A percentile compares a stretch with the other conserved stretches of the same genome.
These are phyloP conservation scores for Panulirus ornatus DNA, from an alignment of 1,140 invertebrate genomes.

Conservation along the genomic window DNA sequence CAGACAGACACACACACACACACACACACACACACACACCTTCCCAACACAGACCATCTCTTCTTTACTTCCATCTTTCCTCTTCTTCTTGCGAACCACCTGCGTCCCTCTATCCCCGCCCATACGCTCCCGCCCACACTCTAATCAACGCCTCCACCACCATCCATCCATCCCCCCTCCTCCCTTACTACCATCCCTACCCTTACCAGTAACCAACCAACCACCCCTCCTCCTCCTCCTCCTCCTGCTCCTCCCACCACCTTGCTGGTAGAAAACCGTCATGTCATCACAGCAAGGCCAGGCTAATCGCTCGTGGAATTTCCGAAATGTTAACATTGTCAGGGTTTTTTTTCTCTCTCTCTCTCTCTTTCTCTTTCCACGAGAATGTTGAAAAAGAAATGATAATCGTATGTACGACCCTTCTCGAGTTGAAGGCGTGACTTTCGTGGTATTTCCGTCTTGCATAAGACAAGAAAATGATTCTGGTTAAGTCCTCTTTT, in stretches of 20 bases:
- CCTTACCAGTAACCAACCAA: background rate
- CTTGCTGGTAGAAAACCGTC: background rate
- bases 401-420: too few relatives aligned
- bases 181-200: background rate
- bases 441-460: background rate
- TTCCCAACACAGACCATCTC: background rate
- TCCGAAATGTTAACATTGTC: slow-evolving; percentile 22
- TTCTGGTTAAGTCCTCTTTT: background rate
- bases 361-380: background rate
- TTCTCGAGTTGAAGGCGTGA: too few relatives aligned
- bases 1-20: slow-evolving; percentile 35
- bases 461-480: background rate
- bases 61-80: background rate
- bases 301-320: slow-evolving; percentile 45
- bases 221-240: background rate
- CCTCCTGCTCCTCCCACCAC: background rate
- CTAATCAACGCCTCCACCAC: background rate
- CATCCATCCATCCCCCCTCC: background rate
- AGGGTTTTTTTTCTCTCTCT: background rate
- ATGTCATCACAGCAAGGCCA: slow-evolving; percentile 25
- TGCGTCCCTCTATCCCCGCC: background rate
- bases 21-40: slow-evolving; percentile 9
- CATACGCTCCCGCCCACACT: slow-evolving; percentile 3
- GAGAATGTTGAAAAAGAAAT: too few relatives aligned
- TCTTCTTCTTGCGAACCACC: background rate